Evolutionary conservation across 2,888 invertebrate genomes (phyloP), one percentile per base, ranked within the genome.

Genomic region (Parapristionchus giblindavisi): DNA sequence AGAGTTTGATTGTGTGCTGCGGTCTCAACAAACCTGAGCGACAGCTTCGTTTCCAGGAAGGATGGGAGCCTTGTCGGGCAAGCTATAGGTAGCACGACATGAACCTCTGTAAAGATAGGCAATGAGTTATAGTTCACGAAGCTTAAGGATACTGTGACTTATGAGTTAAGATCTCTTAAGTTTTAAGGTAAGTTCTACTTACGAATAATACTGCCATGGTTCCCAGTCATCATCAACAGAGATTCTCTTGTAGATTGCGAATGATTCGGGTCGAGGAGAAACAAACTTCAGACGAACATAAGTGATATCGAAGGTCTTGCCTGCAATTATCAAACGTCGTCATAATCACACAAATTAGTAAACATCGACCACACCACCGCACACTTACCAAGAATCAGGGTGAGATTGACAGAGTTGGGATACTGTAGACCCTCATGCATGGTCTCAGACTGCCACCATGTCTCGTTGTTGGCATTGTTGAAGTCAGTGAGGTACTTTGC

Each of bases 381-480:
- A 29, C 14, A 40, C 81, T 77, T 84, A 95, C 95, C 92, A 79
- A 96, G 91, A 87, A 93, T 91, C 40, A 98, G 90, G 0, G 96
- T 96, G 79, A 99, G 91, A 89, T 97, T 97, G 83, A 99, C 96
- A 89, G 93, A 93, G 86, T 92, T 93, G 0, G 96, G 95, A 88
- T 93, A 93, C 88, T 95, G 94, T 75, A 96, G 93, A 36, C 93
- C 93, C 87, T 98, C 95, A 86, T 92, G 92, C 95, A 99, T 96
- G 2, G 99, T 98, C 89, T 97, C 96, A 0, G 96, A 96, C 89
- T 96, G 96, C 96, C 96, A 96, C 94, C 95, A 96, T 0, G 96
- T 95, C 81, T 93, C 93, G 88, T 94, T 94, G 82, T 94, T 93
- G 79, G 93, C 92, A 88, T 94, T 94, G 88, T 96, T 94, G 86